A percentile compares a stretch with the other conserved stretches of the same genome.
These are phyloP conservation scores for Drosophila gunungcola DNA, from an alignment of 1,140 invertebrate genomes.

Conservation along the genomic window DNA sequence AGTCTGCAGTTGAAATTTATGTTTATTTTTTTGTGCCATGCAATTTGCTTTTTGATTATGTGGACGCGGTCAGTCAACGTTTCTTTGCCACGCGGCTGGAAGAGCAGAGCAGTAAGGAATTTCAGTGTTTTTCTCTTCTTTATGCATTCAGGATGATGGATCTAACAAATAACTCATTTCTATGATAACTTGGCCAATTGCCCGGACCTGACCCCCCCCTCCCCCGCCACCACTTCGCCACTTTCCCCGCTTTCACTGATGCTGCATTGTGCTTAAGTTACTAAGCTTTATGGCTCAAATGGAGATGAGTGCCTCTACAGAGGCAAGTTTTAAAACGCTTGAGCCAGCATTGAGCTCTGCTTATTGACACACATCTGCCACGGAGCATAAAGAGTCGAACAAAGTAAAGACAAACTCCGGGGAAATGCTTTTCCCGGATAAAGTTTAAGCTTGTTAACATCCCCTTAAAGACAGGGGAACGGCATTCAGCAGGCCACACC, in stretches of 20 bases:
- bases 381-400: constrained; percentile 28
- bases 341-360: constrained; percentile 31
- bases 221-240: not conserved
- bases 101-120: constrained; percentile 3
- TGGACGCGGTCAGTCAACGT: constrained; percentile 43
- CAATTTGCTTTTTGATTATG: constrained; percentile 56
- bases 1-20: constrained; percentile 45
- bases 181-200: constrained; percentile 68
- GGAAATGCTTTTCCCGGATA: not conserved
- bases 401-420: not conserved
- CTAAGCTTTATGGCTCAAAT: constrained; percentile 56
- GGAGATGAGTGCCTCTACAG: constrained; percentile 38
- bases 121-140: constrained; percentile 28
- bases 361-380: constrained; percentile 57
- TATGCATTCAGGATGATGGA: constrained; percentile 57
- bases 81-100: constrained; percentile 3
- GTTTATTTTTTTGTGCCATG: constrained; percentile 56
- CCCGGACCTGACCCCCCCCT: constrained; percentile 14
- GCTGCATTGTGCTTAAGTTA: constrained; percentile 53
- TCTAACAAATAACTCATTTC: constrained; percentile 65
- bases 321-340: constrained; percentile 23
- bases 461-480: not conserved
- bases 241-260: constrained; percentile 42
- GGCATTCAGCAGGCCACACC: no score
- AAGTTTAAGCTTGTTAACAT: constrained; percentile 21